Evolutionary conservation across 2,888 invertebrate genomes (phyloP), one percentile per base, ranked within the genome.

Genomic region (Drosophila parthenogenetica): DNA sequence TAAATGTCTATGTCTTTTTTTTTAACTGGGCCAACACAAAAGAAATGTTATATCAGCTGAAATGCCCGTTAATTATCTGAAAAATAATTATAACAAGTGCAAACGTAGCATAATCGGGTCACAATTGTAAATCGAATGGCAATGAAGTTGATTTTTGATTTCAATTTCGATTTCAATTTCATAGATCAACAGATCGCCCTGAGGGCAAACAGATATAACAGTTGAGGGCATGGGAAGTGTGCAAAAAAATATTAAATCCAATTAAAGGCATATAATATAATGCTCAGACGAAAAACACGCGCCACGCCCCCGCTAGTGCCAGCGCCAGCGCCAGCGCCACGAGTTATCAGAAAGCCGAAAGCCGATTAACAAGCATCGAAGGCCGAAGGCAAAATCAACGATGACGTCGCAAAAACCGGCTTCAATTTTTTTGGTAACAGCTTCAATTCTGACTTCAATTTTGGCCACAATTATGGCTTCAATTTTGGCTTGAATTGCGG

Each of bases 21-120:
- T 57, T 17, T 13, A 50, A 45, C 29, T 25, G 2, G 16, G 8
- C 5, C 14, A 35, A 50, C n/a, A 58, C 35, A 58, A 62, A 43
- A 42, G 46, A 40, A 32, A 39, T 55, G 70, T 66, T 74, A 74
- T 62, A 54, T 69, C 48, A 67, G 55, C 29, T 19, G 45, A 58
- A 72, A 54, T 53, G 69, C 53, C 29, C 65, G 70, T 73, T 86
- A 84, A 80, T 77, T 84, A 77, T 73, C 82, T 49, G 61, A 70
- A 77, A 77, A 82, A 79, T 77, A 80, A 77, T 55, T 74, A 49
- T 62, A 75, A 75, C 82, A 81, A 84, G 80, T 86, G 84, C 71
- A 69, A 57, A 67, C 66, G 54, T 54, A 22, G 19, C 10, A 43
- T 40, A 66, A 73, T 25, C 54, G 49, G 74, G 68, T 49, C 74